Evolutionary conservation across 1,140 invertebrate species (phyloP).

Genomic region (Luehdorfia chinensis): DNA sequence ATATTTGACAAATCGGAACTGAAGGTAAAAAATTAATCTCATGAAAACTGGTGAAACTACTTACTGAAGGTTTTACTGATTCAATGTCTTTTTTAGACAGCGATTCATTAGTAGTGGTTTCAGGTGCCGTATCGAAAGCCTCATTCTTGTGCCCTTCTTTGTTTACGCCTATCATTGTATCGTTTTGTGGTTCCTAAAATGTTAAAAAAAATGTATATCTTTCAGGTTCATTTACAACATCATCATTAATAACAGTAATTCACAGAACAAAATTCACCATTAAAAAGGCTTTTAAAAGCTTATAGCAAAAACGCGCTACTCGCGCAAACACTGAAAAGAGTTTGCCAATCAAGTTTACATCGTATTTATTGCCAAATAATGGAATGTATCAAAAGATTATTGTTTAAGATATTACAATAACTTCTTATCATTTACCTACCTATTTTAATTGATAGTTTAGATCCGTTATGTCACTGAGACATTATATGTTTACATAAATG

Average conservation of each 20-base stretch:
- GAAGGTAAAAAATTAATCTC: no score
- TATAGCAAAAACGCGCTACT: neutral
- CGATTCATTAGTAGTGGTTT: constrained; percentile 11
- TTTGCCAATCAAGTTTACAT: neutral
- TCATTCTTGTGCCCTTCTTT: constrained; percentile 26
- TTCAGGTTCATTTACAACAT: neutral
- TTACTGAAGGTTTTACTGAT: constrained; percentile 1
- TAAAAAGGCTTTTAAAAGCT: no score
- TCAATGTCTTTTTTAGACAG: constrained; percentile 1
- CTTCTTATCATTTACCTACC: neutral
- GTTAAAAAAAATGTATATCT: constrained; percentile 4
- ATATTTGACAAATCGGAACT: no score
- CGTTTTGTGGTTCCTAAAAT: constrained; percentile 22
- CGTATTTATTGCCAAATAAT: neutral
- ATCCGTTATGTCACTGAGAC: neutral
- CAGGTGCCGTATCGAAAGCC: constrained; percentile 30
- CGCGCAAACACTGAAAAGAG: neutral
- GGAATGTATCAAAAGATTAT: neutral
- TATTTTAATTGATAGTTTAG: neutral
- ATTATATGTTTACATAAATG: no score
- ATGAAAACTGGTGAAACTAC: neutral
- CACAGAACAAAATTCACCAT: neutral
- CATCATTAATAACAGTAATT: neutral
- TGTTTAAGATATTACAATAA: neutral
- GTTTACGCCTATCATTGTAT: constrained; percentile 17